Percentiles rank a stretch among this genome's conserved stretches.
These are phyloP conservation scores for Cheiracanthium punctorium DNA, from an alignment of 2,888 invertebrate species.

Conservation along the genomic window DNA sequence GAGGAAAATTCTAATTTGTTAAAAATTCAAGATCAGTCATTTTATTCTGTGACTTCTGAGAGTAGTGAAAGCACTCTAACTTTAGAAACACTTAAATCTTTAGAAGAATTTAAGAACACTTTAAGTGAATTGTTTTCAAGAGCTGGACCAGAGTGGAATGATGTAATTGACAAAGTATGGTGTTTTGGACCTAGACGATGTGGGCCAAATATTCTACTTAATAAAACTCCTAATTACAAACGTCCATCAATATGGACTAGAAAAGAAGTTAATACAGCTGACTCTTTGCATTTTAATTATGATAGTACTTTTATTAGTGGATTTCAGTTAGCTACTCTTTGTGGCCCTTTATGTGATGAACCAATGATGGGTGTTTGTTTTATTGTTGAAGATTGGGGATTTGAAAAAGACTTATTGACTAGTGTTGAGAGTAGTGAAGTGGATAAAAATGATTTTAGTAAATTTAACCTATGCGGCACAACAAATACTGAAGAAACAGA, in stretches of 20 bases:
- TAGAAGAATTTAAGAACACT: constrained; percentile 78
- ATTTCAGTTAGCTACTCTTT: constrained; percentile 88
- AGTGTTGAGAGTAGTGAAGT: constrained; percentile 12
- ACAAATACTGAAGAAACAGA: neutral
- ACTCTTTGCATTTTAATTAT: constrained; percentile 73
- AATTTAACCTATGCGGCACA: neutral
- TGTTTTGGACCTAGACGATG: constrained; percentile 92
- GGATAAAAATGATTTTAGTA: neutral
- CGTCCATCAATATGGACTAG: constrained; percentile 79
- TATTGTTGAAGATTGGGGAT: constrained; percentile 88
- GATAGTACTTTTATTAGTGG: constrained; percentile 88
- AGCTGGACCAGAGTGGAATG: constrained; percentile 79
- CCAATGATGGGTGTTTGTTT: constrained; percentile 97
- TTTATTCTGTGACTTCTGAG: constrained; percentile 16
- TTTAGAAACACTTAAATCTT: constrained; percentile 71
- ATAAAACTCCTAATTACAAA: constrained; percentile 83
- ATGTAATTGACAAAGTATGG: constrained; percentile 84
- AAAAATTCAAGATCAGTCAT: constrained; percentile 77
- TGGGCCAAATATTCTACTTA: constrained; percentile 92
- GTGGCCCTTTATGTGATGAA: constrained; percentile 97
- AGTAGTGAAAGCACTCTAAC: constrained; percentile 34
- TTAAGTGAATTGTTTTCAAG: constrained; percentile 81
- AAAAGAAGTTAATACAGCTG: constrained; percentile 75
- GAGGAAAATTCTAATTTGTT: constrained; percentile 84
- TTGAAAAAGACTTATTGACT: constrained; percentile 74